Base-by-base conservation (phyloP, 2,888 invertebrate species). In the Hydraecia micacea region DNA sequence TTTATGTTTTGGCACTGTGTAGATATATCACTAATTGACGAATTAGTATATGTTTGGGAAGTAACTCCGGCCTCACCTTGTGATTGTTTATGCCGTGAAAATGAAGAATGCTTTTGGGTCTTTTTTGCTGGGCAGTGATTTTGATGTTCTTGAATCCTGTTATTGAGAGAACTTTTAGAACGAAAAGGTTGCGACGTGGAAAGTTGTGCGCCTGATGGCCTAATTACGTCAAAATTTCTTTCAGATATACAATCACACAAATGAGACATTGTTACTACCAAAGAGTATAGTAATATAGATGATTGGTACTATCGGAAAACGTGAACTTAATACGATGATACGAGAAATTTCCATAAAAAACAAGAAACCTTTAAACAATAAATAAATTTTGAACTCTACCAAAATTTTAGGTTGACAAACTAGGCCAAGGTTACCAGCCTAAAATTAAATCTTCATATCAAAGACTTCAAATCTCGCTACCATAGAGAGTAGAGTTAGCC, bases 241-340 rank as follows among this genome's bases (percentile, higher is more conserved):
- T 91, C 91, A 46, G 90, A 86, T 83, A 90, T 49, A 85, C 86
- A 88, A 81, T 93, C 92, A 85, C 90, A 90, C 80, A 90, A 80
- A 81, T 92, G 90, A 77, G 93, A 91, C 93, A 94, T 94, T 74
- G 66, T 87, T 87, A 81, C n/a, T n/a, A n/a, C n/a, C n/a, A n/a
- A n/a, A n/a, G n/a, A n/a, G n/a, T n/a, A n/a, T n/a, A n/a, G n/a
- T n/a, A n/a, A n/a, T n/a, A n/a, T n/a, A n/a, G n/a, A n/a, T n/a
- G n/a, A n/a, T n/a, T n/a, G n/a, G n/a, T n/a, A 66, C 71, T 77
- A 71, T 75, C n/a, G 21, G 36, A 68, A 79, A 36, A 70, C 66
- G 68, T 58, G 39, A 74, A 65, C 18, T 55, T 66, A 78, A 32
- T 52, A 67, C 32, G 66, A 79, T 42, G 62, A 77, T 70, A 87